Conservation (phyloP, 2,797 vertebrate species). For the Gallinago nigripennis region DNA sequence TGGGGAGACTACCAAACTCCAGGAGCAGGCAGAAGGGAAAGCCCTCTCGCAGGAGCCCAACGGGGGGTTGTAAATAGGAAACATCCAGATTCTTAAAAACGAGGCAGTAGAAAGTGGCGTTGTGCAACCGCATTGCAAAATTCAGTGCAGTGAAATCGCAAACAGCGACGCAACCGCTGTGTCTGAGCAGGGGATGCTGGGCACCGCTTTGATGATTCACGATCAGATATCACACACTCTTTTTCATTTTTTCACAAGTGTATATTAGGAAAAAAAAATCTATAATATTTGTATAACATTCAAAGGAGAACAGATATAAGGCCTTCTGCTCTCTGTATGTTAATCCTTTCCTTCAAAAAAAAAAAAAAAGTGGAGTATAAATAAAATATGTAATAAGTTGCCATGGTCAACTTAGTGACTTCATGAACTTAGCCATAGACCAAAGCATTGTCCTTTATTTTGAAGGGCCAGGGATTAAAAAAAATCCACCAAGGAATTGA, state of each 20-base stretch:
- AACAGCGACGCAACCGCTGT: neutral
- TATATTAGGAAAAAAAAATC: neutral
- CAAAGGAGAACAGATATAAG: neutral
- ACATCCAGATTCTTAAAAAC: neutral
- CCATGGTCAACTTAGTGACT: neutral
- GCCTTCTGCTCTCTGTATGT: neutral
- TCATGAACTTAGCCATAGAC: neutral
- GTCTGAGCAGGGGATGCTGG: neutral
- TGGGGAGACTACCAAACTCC: neutral
- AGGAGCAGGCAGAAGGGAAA: neutral
- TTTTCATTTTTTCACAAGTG: neutral
- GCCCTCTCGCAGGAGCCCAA: neutral
- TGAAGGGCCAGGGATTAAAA: neutral
- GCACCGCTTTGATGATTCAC: neutral
- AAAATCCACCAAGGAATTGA: neutral
- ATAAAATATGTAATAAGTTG: neutral
- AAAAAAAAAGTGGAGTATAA: neutral
- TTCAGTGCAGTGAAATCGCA: neutral
- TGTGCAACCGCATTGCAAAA: conserved; percentile 31
- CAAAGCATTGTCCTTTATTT: neutral
- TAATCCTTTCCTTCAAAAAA: neutral
- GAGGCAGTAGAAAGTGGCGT: neutral
- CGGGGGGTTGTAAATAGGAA: neutral
- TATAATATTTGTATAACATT: neutral
- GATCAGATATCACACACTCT: neutral